Evolutionary conservation across 2,113 vertebrate species (phyloP).

Genomic region (Merops nubicus): DNA sequence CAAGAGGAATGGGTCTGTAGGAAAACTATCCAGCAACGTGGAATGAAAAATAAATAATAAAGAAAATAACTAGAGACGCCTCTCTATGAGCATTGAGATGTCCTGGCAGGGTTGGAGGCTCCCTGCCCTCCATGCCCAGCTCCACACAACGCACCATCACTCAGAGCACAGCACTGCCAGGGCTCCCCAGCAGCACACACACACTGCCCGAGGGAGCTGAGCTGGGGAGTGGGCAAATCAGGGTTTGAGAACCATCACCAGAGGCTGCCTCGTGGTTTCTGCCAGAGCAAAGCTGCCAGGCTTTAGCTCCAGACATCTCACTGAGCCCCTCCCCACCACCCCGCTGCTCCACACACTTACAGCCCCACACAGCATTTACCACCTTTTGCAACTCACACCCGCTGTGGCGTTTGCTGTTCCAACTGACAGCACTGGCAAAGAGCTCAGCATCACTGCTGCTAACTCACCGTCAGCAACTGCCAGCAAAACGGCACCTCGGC

Average conservation of each 20-base stretch:
- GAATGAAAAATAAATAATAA: neutral
- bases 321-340: neutral
- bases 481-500: fast-evolving
- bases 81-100: neutral
- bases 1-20: neutral
- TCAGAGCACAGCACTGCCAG: neutral
- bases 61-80: neutral
- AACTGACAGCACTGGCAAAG: neutral
- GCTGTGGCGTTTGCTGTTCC: neutral
- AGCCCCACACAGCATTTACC: neutral
- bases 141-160: fast-evolving
- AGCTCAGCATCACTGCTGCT: neutral
- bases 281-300: neutral
- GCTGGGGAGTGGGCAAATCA: neutral
- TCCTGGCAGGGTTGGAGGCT: neutral
- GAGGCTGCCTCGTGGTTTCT: neutral
- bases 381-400: neutral
- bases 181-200: neutral
- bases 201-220: fast-evolving
- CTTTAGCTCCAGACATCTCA: neutral
- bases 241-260: neutral
- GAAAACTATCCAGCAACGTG: neutral
- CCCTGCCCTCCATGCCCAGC: neutral
- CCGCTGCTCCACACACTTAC: neutral
- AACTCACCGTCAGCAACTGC: neutral